phyloP scores from a whole-genome alignment of 2,113 vertebrate species.

The Amazona vittata region DNA sequence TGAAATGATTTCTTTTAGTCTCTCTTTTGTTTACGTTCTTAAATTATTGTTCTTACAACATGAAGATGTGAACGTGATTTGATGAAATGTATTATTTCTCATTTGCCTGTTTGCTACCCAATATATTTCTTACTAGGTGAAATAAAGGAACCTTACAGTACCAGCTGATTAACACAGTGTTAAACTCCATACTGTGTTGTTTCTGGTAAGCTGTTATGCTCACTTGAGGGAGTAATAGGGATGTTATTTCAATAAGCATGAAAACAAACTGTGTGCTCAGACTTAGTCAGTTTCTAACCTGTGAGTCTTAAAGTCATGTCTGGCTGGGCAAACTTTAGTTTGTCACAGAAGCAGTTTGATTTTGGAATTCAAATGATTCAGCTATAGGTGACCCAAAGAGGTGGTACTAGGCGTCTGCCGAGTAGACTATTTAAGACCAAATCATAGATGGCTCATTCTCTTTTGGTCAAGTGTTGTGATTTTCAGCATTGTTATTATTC shows the following conservation, averaged over 20 bases:
- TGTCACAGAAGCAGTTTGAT: neutral
- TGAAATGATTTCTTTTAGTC: neutral
- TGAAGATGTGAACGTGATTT: neutral
- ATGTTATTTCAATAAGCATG: neutral
- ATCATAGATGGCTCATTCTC: neutral
- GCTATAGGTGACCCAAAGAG: neutral
- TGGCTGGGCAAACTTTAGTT: neutral
- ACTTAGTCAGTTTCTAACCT: neutral
- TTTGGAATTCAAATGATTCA: neutral
- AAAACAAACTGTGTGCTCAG: neutral
- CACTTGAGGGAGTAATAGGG: fast-evolving
- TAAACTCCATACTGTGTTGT: neutral
- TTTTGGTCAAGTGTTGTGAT: neutral
- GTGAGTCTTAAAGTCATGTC: neutral
- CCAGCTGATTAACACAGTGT: neutral
- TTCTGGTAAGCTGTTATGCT: neutral
- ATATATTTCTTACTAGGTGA: neutral
- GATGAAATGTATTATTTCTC: neutral
- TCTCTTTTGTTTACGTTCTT: neutral
- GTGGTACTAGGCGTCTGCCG: neutral
- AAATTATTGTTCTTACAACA: neutral
- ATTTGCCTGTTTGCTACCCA: neutral
- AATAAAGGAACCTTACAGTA: neutral
- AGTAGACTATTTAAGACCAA: neutral
- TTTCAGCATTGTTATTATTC: neutral